Percentiles rank a stretch among this genome's conserved stretches.
Evolutionary conservation across 2,113 vertebrate species (phyloP).

Genomic region (Passer montanus): DNA sequence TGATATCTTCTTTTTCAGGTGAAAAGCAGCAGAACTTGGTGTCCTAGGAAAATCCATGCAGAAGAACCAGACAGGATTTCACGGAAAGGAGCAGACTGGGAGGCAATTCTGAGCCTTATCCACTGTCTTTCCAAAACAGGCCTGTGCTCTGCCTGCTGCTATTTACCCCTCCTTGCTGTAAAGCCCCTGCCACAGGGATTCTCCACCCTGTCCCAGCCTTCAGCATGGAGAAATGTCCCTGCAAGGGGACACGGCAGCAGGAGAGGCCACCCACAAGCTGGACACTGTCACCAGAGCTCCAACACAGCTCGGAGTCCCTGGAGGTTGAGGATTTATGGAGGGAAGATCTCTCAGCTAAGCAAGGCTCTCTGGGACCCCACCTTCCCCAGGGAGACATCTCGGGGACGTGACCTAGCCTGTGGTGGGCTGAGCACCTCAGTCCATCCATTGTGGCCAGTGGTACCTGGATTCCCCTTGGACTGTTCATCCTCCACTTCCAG

Average conservation of each 20-base stretch:
- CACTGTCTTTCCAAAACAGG: not conserved
- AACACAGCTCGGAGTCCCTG: not conserved
- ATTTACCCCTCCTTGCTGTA: too few relatives aligned
- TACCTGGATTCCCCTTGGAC: slow-evolving; percentile 93
- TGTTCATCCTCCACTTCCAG: slow-evolving; percentile 87
- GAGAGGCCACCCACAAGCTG: not conserved
- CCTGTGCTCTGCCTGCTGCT: not conserved
- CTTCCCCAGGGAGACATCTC: not conserved
- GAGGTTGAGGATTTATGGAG: not conserved
- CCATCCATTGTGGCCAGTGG: accelerated
- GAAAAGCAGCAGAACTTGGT: not conserved
- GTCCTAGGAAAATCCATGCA: not conserved
- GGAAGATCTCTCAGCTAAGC: not conserved
- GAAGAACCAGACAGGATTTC: not conserved
- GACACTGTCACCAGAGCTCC: not conserved
- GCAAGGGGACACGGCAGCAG: not conserved
- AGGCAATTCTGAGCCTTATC: not conserved
- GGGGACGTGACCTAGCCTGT: accelerated
- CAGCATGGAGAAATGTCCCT: not conserved
- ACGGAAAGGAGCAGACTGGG: not conserved
- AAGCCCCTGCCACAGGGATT: not conserved
- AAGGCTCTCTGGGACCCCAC: not conserved
- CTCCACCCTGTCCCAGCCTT: not conserved
- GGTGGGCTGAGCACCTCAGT: not conserved
- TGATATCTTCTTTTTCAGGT: not conserved